Evolutionary conservation across 2,888 invertebrate species (phyloP), one percentile per base, ranked within the genome.

Genomic region (Luperina nickerlii): DNA sequence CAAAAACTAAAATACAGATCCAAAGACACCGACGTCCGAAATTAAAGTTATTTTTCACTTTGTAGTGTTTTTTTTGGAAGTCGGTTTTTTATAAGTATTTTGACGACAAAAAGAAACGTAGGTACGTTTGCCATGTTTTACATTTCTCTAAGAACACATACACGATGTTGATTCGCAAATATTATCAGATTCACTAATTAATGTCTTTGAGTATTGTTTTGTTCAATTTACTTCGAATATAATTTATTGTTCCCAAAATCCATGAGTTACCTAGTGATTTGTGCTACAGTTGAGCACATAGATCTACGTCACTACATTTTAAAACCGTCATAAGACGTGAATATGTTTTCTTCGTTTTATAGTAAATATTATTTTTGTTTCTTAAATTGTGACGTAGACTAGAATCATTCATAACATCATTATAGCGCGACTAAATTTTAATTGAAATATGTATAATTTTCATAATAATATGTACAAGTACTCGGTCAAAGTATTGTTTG

Each of bases 241-340:
- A 2, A 76, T 38, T 4, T 38, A 38, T 70, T 73, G 57, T 81
- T 69, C 13, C 15, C 18, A 68, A 84, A 81, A 75, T 76, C 54
- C 69, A 54, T 71, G 18, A 24, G 57, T 78, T 70, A 79, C 45
- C 60, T 70, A 76, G 82, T 82, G 71, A 82, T 82, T 79, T 73
- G 51, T 68, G 24, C 8, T 32, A 81, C 89, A 89, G 82, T 85
- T 89, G 87, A 79, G 20, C 71, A 87, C 51, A 89, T 74, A 89
- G 0, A 69, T 69, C n/a, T 65, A 88, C 90, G 89, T 89, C 90
- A 89, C 65, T 51, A 54, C 42, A 74, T 32, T 69, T 32, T 24
- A 45, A 11, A 27, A 54, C 27, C 54, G 38, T 9, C 32, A 18
- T 63, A 42, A 13, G 18, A 57, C 18, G 18, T n/a, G 3, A 38